phyloP scores from a whole-genome alignment of 2,888 invertebrate genomes.

The Chironomus riparius region DNA sequence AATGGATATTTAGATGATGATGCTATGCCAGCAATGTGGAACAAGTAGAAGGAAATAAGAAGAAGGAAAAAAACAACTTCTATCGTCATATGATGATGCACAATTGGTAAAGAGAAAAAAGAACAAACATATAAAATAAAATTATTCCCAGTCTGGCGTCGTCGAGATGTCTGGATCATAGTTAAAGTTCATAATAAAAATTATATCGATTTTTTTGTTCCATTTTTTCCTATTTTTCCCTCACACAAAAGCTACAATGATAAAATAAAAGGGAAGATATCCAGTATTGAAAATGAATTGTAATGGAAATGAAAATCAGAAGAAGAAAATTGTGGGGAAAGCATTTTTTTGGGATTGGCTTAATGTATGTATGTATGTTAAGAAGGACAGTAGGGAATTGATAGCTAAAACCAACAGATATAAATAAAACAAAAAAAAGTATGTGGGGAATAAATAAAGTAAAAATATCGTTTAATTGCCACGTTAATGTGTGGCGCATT shows the following conservation, averaged over 20 bases:
- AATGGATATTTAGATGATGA: background rate
- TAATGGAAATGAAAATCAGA: too few relatives aligned
- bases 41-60: background rate
- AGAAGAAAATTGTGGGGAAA: too few relatives aligned
- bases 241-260: background rate
- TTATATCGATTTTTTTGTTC: constrained; percentile 15
- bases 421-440: too few relatives aligned
- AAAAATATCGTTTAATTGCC: too few relatives aligned
- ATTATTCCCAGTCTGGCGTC: constrained; percentile 15
- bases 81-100: constrained; percentile 11
- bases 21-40: background rate
- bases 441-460: too few relatives aligned
- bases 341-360: background rate
- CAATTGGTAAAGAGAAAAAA: background rate
- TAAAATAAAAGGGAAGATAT: too few relatives aligned
- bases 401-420: too few relatives aligned
- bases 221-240: background rate
- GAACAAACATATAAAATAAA: background rate
- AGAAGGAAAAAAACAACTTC: background rate
- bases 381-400: background rate
- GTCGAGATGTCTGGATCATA: constrained; percentile 22
- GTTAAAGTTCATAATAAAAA: constrained; percentile 10
- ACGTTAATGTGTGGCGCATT: too few relatives aligned
- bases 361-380: background rate
- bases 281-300: background rate